A percentile compares a stretch with the other conserved stretches of the same genome.
Evolutionary conservation across 2,888 invertebrate genomes (phyloP).

Genomic region (Hedychridium roseum): DNA sequence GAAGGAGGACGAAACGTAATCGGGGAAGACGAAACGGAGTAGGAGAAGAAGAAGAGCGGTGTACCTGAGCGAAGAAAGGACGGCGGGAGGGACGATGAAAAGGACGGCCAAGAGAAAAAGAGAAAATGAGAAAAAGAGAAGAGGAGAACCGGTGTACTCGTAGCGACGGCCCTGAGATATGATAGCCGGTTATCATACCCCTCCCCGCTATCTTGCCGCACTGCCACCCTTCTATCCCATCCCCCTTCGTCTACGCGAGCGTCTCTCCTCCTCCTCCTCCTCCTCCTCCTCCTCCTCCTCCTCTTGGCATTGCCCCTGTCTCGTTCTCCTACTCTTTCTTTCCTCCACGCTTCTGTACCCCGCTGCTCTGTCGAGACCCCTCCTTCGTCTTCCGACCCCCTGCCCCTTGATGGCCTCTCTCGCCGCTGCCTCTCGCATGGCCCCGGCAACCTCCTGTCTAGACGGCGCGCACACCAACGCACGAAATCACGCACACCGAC

Average conservation of each 20-base stretch:
- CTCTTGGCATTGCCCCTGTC: slow-evolving; percentile 25
- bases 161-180: slow-evolving; percentile 53
- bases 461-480: slow-evolving; percentile 52
- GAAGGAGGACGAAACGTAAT: slow-evolving; percentile 16
- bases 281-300: slow-evolving; percentile 18
- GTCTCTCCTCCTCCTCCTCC: slow-evolving; percentile 14
- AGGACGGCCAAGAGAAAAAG: slow-evolving; percentile 3
- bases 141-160: slow-evolving; percentile 35
- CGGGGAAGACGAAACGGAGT: slow-evolving; percentile 7
- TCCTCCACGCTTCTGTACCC: slow-evolving; percentile 2
- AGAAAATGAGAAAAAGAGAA: slow-evolving; percentile 19
- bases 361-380: too few relatives aligned
- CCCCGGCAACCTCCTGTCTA: slow-evolving; percentile 58
- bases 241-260: slow-evolving; percentile 17
- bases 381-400: slow-evolving; percentile 9
- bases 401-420: slow-evolving; percentile 18
- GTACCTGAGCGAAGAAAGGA: slow-evolving; percentile 10
- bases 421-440: slow-evolving; percentile 39
- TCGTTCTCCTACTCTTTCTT: slow-evolving; percentile 27
- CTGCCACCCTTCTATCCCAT: slow-evolving; percentile 9
- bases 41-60: slow-evolving; percentile 19
- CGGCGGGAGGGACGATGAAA: slow-evolving; percentile 12
- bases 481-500: slow-evolving; percentile 18
- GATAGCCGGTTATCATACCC: slow-evolving; percentile 56
- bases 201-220: slow-evolving; percentile 34